Evolutionary conservation across 2,113 vertebrate species (phyloP).

Genomic region (Megaceryle maxima): DNA sequence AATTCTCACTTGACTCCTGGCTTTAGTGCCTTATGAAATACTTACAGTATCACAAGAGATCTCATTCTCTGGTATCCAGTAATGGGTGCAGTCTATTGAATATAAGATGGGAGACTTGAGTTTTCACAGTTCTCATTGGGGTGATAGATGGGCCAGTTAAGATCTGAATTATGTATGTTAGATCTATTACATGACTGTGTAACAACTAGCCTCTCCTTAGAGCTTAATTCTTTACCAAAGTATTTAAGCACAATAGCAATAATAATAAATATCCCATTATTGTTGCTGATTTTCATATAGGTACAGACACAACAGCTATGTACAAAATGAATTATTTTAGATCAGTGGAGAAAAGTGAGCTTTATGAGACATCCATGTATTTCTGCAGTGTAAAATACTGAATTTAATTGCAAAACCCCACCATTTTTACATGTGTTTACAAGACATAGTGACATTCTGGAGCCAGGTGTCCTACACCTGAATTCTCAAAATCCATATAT

Average conservation of each 20-base stretch:
- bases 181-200: background rate
- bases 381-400: background rate
- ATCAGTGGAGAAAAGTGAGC: background rate
- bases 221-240: background rate
- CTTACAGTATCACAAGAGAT: background rate
- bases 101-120: background rate
- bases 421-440: background rate
- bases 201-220: background rate
- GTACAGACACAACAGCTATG: background rate
- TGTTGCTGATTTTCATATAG: background rate
- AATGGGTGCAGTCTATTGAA: background rate
- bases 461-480: background rate
- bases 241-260: background rate
- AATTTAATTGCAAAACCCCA: background rate
- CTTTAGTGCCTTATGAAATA: background rate
- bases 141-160: background rate
- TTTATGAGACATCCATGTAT: accelerated
- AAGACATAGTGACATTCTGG: background rate
- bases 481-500: background rate
- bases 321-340: background rate
- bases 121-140: background rate
- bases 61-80: background rate
- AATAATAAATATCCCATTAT: background rate
- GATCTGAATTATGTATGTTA: background rate
- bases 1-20: background rate